phyloP scores from a whole-genome alignment of 2,888 invertebrate species.

The Cephus runcator region DNA sequence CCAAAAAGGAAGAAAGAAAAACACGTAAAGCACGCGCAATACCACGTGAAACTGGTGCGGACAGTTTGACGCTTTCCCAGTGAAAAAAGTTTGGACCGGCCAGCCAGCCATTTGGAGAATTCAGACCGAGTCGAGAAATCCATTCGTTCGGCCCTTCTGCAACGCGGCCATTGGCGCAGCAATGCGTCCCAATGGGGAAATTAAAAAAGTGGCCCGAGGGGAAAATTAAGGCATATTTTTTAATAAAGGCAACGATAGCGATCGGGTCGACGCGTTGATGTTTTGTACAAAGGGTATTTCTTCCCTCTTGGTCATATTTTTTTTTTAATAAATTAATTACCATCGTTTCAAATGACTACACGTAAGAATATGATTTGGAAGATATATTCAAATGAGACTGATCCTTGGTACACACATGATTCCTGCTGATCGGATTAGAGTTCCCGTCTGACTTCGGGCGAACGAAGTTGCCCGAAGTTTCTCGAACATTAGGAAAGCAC shows the following conservation, averaged over 20 bases:
- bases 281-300: background rate
- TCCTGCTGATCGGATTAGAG: background rate
- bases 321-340: background rate
- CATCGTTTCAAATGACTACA: background rate
- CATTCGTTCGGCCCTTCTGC: constrained; percentile 1
- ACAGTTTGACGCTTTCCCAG: background rate
- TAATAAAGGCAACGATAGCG: constrained; percentile 47
- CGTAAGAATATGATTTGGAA: background rate
- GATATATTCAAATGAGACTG: background rate
- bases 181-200: constrained; percentile 33
- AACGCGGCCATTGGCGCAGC: background rate
- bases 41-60: background rate
- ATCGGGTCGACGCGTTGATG: constrained; percentile 27
- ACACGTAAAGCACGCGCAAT: background rate
- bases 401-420: background rate
- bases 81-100: background rate
- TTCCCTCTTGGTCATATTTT: background rate
- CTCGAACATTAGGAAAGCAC: background rate
- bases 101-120: background rate
- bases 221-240: constrained; percentile 56
- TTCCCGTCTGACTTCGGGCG: background rate
- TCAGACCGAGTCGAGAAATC: background rate
- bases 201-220: constrained; percentile 36
- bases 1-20: background rate
- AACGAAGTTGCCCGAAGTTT: background rate